Base-by-base conservation (phyloP, 2,888 invertebrate species). In the Balanococcus diminutus region DNA sequence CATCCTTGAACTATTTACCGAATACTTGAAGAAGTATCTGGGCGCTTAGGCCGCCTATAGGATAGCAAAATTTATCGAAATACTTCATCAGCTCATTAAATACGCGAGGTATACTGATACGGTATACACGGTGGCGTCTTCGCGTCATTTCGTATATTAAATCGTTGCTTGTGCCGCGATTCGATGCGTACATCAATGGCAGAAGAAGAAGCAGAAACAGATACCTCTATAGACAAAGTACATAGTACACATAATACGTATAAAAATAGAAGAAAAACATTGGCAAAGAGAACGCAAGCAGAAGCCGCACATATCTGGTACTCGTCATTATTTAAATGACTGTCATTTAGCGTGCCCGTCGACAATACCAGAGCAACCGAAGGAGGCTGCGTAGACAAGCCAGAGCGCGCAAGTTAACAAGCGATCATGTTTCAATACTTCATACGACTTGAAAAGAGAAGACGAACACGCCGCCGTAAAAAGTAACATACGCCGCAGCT, bases 401-500 rank as follows among this genome's bases (percentile, higher is more conserved):
- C 51, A 14, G n/a, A 56, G 75, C 39, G 67, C 36, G 39, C 32
- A 84, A 72, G 14, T 84, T 84, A 84, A 84, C 84, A 84, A 84
- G 84, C 84, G 56, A 84, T 84, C 84, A 84, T 84, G 84, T 84
- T 84, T 84, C 84, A 84, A 67, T 84, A 67, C 42, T 84, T 83
- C 39, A 39, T 42, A 81, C n/a, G 81, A 42, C 67, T 67, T 67
- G 1, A 39, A n/a, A n/a, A n/a, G n/a, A n/a, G n/a, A n/a, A 81
- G 42, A 11, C 81, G 36, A 46, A 81, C 39, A 81, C 31, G 82
- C 46, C 51, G 39, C 82, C 36, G 67, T 28, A 61, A 61, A 61
- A 61, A 61, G n/a, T 22, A 61, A 61, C 67, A 28, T 67, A 67
- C 19, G 2, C 3, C 19, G n/a, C 22, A 56, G 6, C 22, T 22